Evolutionary conservation across 2,888 invertebrate genomes (phyloP).

Genomic region (Ommatoiulus sabulosus): DNA sequence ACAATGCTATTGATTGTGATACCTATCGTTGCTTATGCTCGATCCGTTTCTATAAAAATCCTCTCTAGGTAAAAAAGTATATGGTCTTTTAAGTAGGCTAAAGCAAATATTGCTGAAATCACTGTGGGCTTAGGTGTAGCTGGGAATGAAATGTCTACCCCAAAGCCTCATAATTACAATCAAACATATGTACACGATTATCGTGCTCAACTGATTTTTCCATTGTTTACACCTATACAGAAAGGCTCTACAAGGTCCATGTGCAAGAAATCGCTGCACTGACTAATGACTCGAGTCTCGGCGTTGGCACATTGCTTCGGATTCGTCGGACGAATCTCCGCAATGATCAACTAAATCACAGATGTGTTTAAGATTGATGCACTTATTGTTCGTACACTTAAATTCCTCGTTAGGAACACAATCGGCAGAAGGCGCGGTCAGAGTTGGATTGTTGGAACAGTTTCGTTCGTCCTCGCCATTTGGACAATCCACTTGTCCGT

Average conservation of each 20-base stretch:
- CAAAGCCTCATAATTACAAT: neutral
- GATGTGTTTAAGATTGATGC: constrained; percentile 53
- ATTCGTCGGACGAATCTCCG: constrained; percentile 59
- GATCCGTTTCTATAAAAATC: constrained; percentile 1
- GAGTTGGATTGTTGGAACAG: constrained; percentile 32
- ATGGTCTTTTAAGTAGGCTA: constrained; percentile 13
- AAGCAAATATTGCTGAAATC: constrained; percentile 41
- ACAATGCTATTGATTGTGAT: neutral
- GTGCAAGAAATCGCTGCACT: neutral
- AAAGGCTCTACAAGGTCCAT: constrained; percentile 17
- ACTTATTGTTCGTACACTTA: constrained; percentile 54
- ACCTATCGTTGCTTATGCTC: neutral
- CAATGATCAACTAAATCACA: constrained; percentile 59
- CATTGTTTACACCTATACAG: neutral
- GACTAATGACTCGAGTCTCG: constrained; percentile 55
- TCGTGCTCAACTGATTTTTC: neutral
- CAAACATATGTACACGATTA: constrained; percentile 28
- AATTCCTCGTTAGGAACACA: constrained; percentile 50
- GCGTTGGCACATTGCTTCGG: constrained; percentile 54
- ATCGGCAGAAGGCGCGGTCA: neutral
- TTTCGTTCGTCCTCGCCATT: constrained; percentile 55
- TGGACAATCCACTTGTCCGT: constrained; percentile 52
- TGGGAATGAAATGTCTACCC: constrained; percentile 12
- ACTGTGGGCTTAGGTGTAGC: neutral
- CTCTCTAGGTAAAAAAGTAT: neutral